These are phyloP conservation scores for Drosophila demipolita DNA, from an alignment of 2,888 invertebrate genomes.

Conservation along the genomic window DNA sequence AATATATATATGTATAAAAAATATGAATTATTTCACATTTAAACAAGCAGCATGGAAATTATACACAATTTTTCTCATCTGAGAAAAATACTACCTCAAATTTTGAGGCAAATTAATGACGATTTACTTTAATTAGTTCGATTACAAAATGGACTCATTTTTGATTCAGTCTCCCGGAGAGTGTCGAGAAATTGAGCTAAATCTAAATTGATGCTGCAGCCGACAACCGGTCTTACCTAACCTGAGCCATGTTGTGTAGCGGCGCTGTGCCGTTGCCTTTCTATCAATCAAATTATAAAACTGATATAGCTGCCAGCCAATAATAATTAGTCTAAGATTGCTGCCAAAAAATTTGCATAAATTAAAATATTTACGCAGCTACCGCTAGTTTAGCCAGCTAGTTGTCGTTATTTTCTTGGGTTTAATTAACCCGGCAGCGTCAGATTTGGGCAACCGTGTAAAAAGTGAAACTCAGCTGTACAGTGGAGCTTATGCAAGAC, in stretches of 20 bases:
- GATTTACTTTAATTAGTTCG: not conserved
- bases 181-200: not conserved
- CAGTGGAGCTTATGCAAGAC: conserved; percentile 69
- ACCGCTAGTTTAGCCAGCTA: conserved; percentile 31
- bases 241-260: not conserved
- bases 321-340: conserved; percentile 59
- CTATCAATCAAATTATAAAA: conserved; percentile 49
- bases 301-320: conserved; percentile 28
- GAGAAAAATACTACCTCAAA: not conserved
- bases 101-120: not conserved
- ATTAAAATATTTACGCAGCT: conserved; percentile 49
- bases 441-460: conserved; percentile 30
- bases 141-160: not conserved
- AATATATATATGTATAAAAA: too few relatives aligned
- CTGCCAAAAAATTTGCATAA: conserved; percentile 62
- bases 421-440: conserved; percentile 72
- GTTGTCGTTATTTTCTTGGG: conserved; percentile 19
- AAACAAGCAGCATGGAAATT: too few relatives aligned
- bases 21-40: too few relatives aligned
- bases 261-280: conserved; percentile 32
- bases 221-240: not conserved
- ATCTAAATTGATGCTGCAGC: not conserved
- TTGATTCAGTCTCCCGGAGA: not conserved
- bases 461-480: conserved; percentile 67
- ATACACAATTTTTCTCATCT: not conserved